Evolutionary conservation across 2,113 vertebrate species (phyloP), one percentile per base, ranked within the genome.

Genomic region (Entosphenus tridentatus): DNA sequence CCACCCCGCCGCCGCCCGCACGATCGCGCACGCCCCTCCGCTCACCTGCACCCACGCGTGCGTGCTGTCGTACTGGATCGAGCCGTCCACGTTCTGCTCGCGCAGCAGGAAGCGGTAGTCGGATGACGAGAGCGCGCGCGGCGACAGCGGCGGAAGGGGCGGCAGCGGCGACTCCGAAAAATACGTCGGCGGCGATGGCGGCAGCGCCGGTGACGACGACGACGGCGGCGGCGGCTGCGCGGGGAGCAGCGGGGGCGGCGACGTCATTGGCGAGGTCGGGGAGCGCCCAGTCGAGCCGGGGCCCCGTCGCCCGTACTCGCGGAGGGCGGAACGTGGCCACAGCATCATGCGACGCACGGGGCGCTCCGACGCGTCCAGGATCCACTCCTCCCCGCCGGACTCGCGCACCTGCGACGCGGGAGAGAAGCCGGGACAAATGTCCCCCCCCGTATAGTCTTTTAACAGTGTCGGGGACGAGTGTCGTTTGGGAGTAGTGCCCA

Each of bases 271-370:
- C 39, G 39, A 39, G 39, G 39, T 39, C 39, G 39, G 6, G 39
- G 39, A 39, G 39, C 74, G 95, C 90, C 8, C 87, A 83, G 1
- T 86, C 86, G 9, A 75, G 81, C 11, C 87, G 86, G 77, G 89
- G 90, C 81, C 96, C 91, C 67, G 39, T 7, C 39, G 39, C 39
- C 39, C 39, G 39, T 39, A 39, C 39, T 39, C 39, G 39, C 39
- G 39, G 39, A 96, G 76, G 3, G 93, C 93, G 78, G 86, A 82
- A 2, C 92, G 89, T 1, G 93, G 93, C 93, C 93, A 98, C 71
- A 98, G 77, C 92, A 98, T 88, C 93, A 98, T 95, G 76, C 93
- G 85, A 71, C 96, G 92, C 75, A 91, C 92, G 0, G 93, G 93
- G 75, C 87, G 91, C 79, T 98, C 93, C 12, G 80, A 84, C 67